These are phyloP conservation scores for Cyphomyrmex costatus DNA, from an alignment of 1,140 invertebrate genomes.

Conservation along the genomic window DNA sequence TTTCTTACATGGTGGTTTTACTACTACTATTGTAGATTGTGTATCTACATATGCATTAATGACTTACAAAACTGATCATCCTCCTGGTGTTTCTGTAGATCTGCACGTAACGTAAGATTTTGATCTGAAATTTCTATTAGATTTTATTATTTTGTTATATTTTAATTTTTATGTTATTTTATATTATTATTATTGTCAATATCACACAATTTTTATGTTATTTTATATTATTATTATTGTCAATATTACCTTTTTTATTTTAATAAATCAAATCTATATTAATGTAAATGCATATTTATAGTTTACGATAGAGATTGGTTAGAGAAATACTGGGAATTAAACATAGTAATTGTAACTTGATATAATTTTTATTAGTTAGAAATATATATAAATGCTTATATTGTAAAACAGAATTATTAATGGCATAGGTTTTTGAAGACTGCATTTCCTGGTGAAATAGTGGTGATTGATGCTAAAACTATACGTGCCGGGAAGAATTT, in stretches of 20 bases:
- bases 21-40: conserved; percentile 93
- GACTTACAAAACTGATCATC: conserved; percentile 87
- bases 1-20: conserved; percentile 94
- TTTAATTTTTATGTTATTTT: not conserved
- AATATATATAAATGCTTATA: conserved; percentile 16
- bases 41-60: conserved; percentile 94
- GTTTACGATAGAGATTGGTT: not conserved
- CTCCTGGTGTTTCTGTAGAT: conserved; percentile 92
- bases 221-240: not conserved
- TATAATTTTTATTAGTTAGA: conserved; percentile 57
- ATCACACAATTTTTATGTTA: no score
- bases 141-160: conserved; percentile 25
- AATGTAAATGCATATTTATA: not conserved
- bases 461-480: conserved; percentile 93
- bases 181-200: no score
- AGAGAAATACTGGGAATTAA: conserved; percentile 1
- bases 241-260: not conserved
- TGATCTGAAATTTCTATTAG: not conserved
- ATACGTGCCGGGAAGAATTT: conserved; percentile 92
- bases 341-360: not conserved
- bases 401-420: conserved; percentile 67
- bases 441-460: conserved; percentile 91
- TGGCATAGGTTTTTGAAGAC: conserved; percentile 90
- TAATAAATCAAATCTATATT: conserved; percentile 8
- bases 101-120: conserved; percentile 89